Evolutionary conservation across 2,888 invertebrate species (phyloP), one percentile per base, ranked within the genome.

Genomic region (Callinectes sapidus): DNA sequence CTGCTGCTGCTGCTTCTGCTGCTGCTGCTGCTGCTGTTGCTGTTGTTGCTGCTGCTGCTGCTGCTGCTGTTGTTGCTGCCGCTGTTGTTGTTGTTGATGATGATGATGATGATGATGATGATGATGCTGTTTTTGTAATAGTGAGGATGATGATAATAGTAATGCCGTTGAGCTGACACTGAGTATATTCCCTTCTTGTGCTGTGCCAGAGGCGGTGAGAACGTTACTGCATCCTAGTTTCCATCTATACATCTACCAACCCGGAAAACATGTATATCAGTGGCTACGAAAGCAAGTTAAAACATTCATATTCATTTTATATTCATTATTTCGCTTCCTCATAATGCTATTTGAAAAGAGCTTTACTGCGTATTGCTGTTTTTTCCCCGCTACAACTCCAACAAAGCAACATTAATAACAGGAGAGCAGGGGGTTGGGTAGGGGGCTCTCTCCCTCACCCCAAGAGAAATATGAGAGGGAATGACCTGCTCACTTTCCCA

Each of bases 401-500:
- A 71, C 71, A 71, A 71, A 71, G 81, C 13, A 32, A 81, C 81
- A 81, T 71, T 71, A 35, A 32, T 35, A 81, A 16, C 81, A 81
- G 16, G 18, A 81, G 35, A 35, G 71, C 81, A 81, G 2, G 18
- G 35, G 10, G 39, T 3, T 3, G 39, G 39, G 39, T 3, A 39
- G 39, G 39, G 28, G 35, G 2, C 2, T 81, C 18, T 81, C 35
- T 81, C 13, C 18, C 35, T 16, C 16, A 13, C 18, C 13, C 35
- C 35, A 16, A 18, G 35, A 81, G 81, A 35, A 81, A 32, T 35
- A 6, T 35, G 35, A 81, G 35, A 35, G 81, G 16, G 81, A 35
- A 81, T 81, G 35, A 81, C 81, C 81, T 16, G 35, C 32, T 81
- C 35, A 81, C 81, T 32, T 71, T 81, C 81, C n/a, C 81, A 35